Evolutionary conservation across 2,113 vertebrate species (phyloP).

Genomic region (Verasper variegatus): DNA sequence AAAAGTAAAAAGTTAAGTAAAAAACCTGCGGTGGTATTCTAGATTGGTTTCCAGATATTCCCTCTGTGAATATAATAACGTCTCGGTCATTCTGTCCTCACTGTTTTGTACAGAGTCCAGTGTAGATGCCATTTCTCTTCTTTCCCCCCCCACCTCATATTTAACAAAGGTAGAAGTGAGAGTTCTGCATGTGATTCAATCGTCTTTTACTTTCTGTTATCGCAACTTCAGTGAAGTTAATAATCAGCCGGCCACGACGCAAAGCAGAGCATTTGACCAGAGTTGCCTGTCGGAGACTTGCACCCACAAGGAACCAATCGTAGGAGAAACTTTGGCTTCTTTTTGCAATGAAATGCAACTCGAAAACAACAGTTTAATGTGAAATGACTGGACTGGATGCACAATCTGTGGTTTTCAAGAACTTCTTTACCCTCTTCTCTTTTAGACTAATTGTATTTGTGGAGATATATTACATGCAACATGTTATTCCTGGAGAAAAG

Average conservation of each 20-base stretch:
- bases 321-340: constrained; percentile 9
- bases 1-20: constrained; percentile 21
- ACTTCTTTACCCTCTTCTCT: constrained; percentile 42
- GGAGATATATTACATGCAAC: constrained; percentile 68
- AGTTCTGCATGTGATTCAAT: constrained; percentile 61
- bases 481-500: constrained; percentile 63
- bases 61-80: constrained; percentile 42
- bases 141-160: not conserved
- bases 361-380: constrained; percentile 42
- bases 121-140: not conserved
- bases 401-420: constrained; percentile 3
- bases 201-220: constrained; percentile 47
- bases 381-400: constrained; percentile 58
- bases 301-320: constrained; percentile 2
- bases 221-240: constrained; percentile 80
- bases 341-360: constrained; percentile 61
- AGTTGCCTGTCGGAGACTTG: constrained; percentile 67
- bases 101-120: constrained; percentile 55
- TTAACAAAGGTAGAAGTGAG: constrained; percentile 32
- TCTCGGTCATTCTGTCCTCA: constrained; percentile 38
- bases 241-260: constrained; percentile 34
- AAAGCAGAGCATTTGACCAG: constrained; percentile 64
- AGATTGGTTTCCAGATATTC: constrained; percentile 41
- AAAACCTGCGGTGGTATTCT: constrained; percentile 39
- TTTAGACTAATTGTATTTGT: constrained; percentile 67